phyloP scores from a whole-genome alignment of 2,888 invertebrate genomes.

The Actias luna region DNA sequence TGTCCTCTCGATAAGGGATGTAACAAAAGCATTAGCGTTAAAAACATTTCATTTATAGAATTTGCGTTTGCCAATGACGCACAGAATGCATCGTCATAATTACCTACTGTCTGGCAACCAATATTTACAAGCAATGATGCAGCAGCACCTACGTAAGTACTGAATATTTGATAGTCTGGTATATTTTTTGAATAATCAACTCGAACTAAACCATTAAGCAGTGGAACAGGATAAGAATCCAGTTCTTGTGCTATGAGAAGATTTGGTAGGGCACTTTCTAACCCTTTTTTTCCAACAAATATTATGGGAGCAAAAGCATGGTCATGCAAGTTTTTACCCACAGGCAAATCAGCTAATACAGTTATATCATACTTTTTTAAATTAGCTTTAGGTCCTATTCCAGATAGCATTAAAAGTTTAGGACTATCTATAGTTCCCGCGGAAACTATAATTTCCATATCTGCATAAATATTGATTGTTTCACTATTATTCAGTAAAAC shows the following conservation, averaged over 20 bases:
- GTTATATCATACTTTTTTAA: conserved; percentile 47
- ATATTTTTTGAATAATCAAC: conserved; percentile 37
- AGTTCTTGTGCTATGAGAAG: conserved; percentile 38
- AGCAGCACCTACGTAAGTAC: conserved; percentile 54
- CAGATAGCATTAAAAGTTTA: conserved; percentile 65
- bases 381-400: conserved; percentile 57
- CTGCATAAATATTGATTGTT: conserved; percentile 46
- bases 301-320: conserved; percentile 49
- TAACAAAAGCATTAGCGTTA: conserved; percentile 42
- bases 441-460: conserved; percentile 61
- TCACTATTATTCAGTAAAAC: conserved; percentile 41
- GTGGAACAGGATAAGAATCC: conserved; percentile 47
- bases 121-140: conserved; percentile 41
- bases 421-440: conserved; percentile 64
- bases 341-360: conserved; percentile 56
- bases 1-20: conserved; percentile 63
- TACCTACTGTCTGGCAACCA: conserved; percentile 40
- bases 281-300: conserved; percentile 50
- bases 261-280: conserved; percentile 54
- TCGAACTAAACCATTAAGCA: conserved; percentile 53
- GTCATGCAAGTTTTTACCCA: conserved; percentile 66
- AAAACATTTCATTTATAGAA: conserved; percentile 47
- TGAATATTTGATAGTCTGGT: conserved; percentile 64
- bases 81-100: conserved; percentile 45
- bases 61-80: conserved; percentile 49